Base-by-base conservation (phyloP, 2,797 vertebrate genomes). In the Silurus lanzhouensis region DNA sequence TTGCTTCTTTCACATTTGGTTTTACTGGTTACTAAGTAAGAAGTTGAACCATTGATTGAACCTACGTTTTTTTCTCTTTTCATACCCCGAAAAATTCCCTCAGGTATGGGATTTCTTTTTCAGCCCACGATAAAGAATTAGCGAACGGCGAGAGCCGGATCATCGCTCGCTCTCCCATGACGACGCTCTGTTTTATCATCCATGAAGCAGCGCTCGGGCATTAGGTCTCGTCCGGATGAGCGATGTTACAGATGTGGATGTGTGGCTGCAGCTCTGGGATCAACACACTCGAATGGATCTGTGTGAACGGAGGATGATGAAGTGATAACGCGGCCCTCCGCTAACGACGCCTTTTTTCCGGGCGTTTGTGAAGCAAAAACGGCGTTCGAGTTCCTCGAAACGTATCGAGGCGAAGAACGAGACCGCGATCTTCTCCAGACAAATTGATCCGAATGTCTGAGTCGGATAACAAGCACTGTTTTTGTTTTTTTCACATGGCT, bases 211-310 rank as follows among this genome's bases (percentile, higher is more conserved):
- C 13, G 80, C 55, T 68, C 46, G 63, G 55, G 48, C 48, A 68
- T 57, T 68, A 82, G 80, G 80, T 55, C 61, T 81, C 25, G 17
- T 82, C 68, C 13, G 52, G 64, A 82, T 82, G 80, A 82, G 80
- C 8, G 6, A 55, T 82, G 14, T 82, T 48, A 82, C 27, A 12
- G 25, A 57, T 57, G n/a, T 82, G 64, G 20, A 48, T 31, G 80
- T 13, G 57, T 82, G 80, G 55, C 46, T 70, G 80, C 64, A 68
- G 64, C 48, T 2, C 63, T 57, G 61, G n/a, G 63, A 68, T 68
- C 80, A 82, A 57, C 52, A 38, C 63, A 22, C 64, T 6, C 80
- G 57, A 70, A 82, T 82, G 64, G 79, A 68, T 68, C 5, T n/a
- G n/a, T 5, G 9, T 68, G 79, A 68, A 82, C 14, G 68, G 25